Evolutionary conservation across 2,797 vertebrate genomes (phyloP).

Genomic region (Galago senegalensis): DNA sequence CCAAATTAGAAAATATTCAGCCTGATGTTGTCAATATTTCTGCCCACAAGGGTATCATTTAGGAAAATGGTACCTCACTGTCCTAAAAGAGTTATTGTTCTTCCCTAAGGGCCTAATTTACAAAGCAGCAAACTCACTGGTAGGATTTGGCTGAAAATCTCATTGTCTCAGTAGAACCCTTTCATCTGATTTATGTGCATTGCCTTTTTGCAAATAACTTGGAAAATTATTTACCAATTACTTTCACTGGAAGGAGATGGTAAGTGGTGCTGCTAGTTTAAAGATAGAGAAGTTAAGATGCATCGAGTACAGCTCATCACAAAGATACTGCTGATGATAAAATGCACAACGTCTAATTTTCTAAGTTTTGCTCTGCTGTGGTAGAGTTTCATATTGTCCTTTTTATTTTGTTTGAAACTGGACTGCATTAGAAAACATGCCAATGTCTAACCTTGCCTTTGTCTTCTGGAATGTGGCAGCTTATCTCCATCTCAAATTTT

Average conservation of each 20-base stretch:
- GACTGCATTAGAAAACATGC: constrained; percentile 41
- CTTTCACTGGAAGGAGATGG: constrained; percentile 55
- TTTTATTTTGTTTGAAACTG: constrained; percentile 55
- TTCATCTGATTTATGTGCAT: constrained; percentile 76
- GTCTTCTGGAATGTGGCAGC: constrained; percentile 39
- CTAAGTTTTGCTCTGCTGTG: not conserved
- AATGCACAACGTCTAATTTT: constrained; percentile 23
- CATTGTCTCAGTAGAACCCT: constrained; percentile 64
- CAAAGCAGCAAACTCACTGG: constrained; percentile 69
- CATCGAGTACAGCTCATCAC: not conserved
- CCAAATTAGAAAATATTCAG: constrained; percentile 75
- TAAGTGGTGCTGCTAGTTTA: constrained; percentile 66
- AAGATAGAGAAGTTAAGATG: not conserved
- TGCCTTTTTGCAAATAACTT: constrained; percentile 66
- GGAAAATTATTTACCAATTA: constrained; percentile 70
- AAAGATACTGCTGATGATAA: constrained; percentile 21
- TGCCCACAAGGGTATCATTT: constrained; percentile 55
- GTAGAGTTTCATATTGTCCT: constrained; percentile 2
- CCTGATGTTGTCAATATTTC: constrained; percentile 75
- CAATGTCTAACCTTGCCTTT: constrained; percentile 32
- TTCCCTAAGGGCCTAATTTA: constrained; percentile 81
- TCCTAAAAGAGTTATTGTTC: constrained; percentile 66
- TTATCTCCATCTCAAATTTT: constrained; percentile 42
- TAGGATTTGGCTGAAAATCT: constrained; percentile 72
- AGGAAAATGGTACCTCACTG: constrained; percentile 67